phyloP scores from a whole-genome alignment of 2,113 vertebrate species.

The Eolophus roseicapilla region DNA sequence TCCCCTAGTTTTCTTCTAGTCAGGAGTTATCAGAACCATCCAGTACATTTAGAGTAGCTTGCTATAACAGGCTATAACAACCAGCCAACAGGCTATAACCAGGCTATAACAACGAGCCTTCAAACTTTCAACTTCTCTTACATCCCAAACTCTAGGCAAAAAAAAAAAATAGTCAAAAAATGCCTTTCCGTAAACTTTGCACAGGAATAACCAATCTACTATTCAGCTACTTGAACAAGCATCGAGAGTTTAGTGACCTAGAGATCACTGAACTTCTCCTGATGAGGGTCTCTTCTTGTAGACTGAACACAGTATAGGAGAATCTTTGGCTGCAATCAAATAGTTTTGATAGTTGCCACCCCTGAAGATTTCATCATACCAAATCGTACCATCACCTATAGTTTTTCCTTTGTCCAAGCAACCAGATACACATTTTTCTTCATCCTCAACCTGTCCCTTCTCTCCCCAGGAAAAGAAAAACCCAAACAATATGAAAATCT shows the following conservation, averaged over 20 bases:
- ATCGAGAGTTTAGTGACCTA: background rate
- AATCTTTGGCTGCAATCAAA: background rate
- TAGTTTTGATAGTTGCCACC: background rate
- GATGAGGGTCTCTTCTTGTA: background rate
- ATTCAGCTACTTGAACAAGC: background rate
- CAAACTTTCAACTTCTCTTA: background rate
- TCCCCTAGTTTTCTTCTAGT: background rate
- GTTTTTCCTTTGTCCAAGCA: background rate
- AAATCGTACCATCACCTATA: background rate
- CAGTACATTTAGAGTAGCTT: fast-evolving
- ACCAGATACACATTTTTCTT: background rate
- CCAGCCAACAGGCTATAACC: background rate
- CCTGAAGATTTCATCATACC: background rate
- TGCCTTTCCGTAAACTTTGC: background rate
- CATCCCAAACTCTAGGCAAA: background rate
- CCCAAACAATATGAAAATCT: background rate
- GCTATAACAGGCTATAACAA: background rate
- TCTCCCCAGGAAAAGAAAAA: background rate
- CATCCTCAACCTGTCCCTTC: background rate
- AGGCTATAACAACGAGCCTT: background rate
- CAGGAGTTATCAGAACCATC: background rate
- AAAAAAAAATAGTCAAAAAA: background rate
- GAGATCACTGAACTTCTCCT: background rate
- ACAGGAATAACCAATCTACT: background rate
- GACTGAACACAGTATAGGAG: background rate